Percentiles rank a stretch among this genome's conserved stretches.
Conservation (phyloP, 1,140 invertebrate genomes). For the Diachasmimorpha longicaudata region DNA sequence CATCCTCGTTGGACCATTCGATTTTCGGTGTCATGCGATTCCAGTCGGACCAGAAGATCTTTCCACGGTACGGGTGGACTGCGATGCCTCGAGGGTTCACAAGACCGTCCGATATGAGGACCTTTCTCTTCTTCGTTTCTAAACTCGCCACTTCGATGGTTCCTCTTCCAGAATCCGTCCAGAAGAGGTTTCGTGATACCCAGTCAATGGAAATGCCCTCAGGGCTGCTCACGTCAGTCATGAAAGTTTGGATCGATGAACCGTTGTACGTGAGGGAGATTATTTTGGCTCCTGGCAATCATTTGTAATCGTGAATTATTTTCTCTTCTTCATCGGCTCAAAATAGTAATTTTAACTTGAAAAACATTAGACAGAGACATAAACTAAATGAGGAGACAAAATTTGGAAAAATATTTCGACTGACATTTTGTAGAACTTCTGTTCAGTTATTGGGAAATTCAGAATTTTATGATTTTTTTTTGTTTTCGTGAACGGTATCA, state of each 20-base stretch:
- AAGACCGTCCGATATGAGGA: slow-evolving; percentile 79
- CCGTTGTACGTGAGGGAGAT: slow-evolving; percentile 53
- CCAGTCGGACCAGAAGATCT: slow-evolving; percentile 99
- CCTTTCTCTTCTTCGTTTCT: slow-evolving; percentile 77
- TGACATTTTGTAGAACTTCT: too few species aligned
- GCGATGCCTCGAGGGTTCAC: slow-evolving; percentile 93
- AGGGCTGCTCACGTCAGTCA: slow-evolving; percentile 79
- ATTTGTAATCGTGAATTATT: neutral
- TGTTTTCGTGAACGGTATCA: too few species aligned
- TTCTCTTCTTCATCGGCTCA: too few species aligned
- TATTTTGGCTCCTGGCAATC: slow-evolving; percentile 48
- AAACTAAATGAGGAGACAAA: too few species aligned
- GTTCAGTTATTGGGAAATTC: too few species aligned
- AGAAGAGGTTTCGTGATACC: slow-evolving; percentile 90
- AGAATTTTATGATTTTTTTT: too few species aligned
- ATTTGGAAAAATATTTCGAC: too few species aligned
- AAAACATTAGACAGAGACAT: too few species aligned
- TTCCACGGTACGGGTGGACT: slow-evolving; percentile 89
- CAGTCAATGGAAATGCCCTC: slow-evolving; percentile 95
- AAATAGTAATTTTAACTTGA: too few species aligned
- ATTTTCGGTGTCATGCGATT: slow-evolving; percentile 89
- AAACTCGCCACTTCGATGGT: slow-evolving; percentile 91
- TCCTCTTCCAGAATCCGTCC: slow-evolving; percentile 91
- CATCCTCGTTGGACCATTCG: slow-evolving; percentile 93
- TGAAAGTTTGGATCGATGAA: slow-evolving; percentile 44